Base-by-base conservation (phyloP, 2,797 vertebrate genomes). In the Rallus crepitans region DNA sequence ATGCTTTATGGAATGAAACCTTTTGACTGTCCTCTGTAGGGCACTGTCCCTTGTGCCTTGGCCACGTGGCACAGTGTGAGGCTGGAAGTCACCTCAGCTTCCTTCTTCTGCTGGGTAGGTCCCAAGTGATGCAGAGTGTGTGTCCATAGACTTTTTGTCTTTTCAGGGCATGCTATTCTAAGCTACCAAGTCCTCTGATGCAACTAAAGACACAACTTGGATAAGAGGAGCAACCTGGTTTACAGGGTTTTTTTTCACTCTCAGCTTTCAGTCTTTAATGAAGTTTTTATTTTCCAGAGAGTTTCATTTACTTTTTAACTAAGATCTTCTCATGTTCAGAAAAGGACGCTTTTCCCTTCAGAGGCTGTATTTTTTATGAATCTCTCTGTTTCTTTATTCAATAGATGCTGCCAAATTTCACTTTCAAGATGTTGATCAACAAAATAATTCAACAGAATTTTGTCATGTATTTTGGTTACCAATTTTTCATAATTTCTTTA, bases 401-500 rank as follows among this genome's bases (percentile, higher is more conserved):
- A 42, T 31, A 87, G 71, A 48, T 63, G 24, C 33, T 4, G 2
- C 42, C 56, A 40, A 77, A 61, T 87, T 81, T 83, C 21, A 15
- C 24, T 83, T 94, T 94, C 56, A 78, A 75, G 48, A 63, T 1
- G 7, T 30, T 52, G 76, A 90, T 91, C 50, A 86, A 30, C 84
- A 18, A 68, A 94, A 87, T 64, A 90, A 93, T 76, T 93, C 55
- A 66, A 90, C 8, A 57, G 30, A 81, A 85, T 45, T 55, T 89
- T 81, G 30, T 69, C 65, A 52, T 37, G 11, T 73, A 72, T 18
- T 31, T 92, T 88, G 53, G 42, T 91, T 75, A 68, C 9, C 1
- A 12, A n/a, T 16, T 65, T 75, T 81, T 96, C 10, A 8, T 75
- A 19, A 52, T 95, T 94, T 92, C n/a, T 83, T 91, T n/a, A 77